A percentile compares a stretch with the other conserved stretches of the same genome.
Conservation (phyloP, 2,888 invertebrate species). For the Poecilobothrus nobilitatus region DNA sequence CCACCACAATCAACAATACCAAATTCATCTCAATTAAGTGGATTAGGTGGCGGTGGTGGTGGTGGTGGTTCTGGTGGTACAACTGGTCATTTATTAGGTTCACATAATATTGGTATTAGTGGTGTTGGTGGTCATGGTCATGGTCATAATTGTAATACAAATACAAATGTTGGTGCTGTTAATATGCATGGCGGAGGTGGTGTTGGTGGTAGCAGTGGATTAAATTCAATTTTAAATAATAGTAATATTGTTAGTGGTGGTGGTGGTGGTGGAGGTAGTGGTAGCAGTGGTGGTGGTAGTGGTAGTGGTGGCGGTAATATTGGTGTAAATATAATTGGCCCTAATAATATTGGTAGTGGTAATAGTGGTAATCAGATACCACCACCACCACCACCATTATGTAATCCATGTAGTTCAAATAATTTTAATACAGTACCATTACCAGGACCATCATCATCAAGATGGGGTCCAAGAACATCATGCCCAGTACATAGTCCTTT, state of each 20-base stretch:
- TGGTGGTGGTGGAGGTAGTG: conserved; percentile 16
- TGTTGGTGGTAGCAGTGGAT: conserved; percentile 5
- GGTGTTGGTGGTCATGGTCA: conserved; percentile 35
- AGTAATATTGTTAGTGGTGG: conserved; percentile 26
- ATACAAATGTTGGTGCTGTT: not conserved
- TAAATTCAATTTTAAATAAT: conserved; percentile 8
- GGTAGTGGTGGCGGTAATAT: conserved; percentile 17
- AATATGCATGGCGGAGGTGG: conserved; percentile 5
- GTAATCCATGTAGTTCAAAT: conserved; percentile 45
- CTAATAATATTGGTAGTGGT: conserved; percentile 27
- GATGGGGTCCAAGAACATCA: conserved; percentile 45
- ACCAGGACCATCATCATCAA: conserved; percentile 40
- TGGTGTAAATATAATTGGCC: conserved; percentile 28
- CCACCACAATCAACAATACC: conserved; percentile 35
- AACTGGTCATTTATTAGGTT: conserved; percentile 31
- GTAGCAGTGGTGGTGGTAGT: not conserved
- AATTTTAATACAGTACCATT: conserved; percentile 42
- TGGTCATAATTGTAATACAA: not conserved
- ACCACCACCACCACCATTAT: conserved; percentile 41
- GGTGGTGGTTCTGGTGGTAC: conserved; percentile 23
- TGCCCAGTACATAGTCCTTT: conserved; percentile 46
- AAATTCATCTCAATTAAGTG: conserved; percentile 8
- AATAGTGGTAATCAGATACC: conserved; percentile 33
- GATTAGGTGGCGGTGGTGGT: conserved; percentile 39
- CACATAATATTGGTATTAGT: conserved; percentile 31